These are phyloP conservation scores for Leptopterna dolabrata DNA, from an alignment of 2,888 invertebrate genomes.

Conservation along the genomic window DNA sequence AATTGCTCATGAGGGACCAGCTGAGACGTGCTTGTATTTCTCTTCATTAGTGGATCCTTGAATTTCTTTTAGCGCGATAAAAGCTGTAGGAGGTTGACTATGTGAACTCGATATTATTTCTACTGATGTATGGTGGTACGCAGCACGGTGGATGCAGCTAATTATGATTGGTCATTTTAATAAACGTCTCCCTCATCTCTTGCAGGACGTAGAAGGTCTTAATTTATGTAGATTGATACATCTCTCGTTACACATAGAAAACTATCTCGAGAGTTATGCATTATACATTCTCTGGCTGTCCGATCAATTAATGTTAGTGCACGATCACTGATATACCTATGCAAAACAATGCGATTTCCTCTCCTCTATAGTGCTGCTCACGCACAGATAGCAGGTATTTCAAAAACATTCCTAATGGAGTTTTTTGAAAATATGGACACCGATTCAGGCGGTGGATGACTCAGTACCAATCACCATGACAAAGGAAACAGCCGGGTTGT, in stretches of 20 bases:
- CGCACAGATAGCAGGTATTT: no score
- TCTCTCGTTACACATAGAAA: background rate
- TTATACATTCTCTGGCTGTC: no score
- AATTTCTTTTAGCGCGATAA: background rate
- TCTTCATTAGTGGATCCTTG: constrained; percentile 5
- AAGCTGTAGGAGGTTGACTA: background rate
- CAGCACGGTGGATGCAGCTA: background rate
- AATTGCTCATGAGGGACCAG: constrained; percentile 4
- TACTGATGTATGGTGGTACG: background rate
- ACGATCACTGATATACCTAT: no score
- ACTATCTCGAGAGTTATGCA: background rate
- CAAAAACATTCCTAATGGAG: no score
- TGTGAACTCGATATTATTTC: background rate
- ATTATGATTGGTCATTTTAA: constrained; percentile 3
- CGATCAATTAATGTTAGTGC: no score
- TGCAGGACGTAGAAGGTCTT: background rate
- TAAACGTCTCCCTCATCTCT: background rate
- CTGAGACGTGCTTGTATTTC: constrained; percentile 12
- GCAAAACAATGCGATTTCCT: no score
- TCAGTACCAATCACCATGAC: no score
- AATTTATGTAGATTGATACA: background rate
- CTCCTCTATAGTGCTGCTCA: no score
- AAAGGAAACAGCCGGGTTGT: no score
- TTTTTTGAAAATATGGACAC: no score
- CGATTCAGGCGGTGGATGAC: no score